phyloP scores from a whole-genome alignment of 2,797 vertebrate genomes.

The Scarus forsteni region DNA sequence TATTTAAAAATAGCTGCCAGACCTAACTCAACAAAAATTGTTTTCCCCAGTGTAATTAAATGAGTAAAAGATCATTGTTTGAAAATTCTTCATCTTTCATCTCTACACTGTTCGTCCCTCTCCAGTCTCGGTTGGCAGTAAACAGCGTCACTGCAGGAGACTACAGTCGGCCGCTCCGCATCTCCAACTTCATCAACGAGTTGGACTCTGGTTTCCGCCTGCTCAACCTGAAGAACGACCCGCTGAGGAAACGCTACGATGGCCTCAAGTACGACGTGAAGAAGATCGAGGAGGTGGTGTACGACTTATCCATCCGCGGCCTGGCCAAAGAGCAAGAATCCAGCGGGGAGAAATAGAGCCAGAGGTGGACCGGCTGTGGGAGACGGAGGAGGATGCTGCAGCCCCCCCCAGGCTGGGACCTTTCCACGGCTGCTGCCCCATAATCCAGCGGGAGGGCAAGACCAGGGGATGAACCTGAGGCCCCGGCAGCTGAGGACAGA shows the following conservation, averaged over 20 bases:
- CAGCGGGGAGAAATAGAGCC: conserved; percentile 58
- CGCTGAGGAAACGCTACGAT: conserved; percentile 96
- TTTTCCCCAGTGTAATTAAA: too few species aligned
- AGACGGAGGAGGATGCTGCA: conserved; percentile 35
- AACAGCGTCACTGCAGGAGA: conserved; percentile 98
- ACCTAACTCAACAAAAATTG: too few species aligned
- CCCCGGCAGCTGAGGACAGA: conserved; percentile 60
- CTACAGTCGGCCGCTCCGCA: conserved; percentile 93
- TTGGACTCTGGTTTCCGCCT: conserved; percentile 97
- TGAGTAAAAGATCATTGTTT: too few species aligned
- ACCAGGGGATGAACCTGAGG: conserved; percentile 56
- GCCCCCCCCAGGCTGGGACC: conserved; percentile 40
- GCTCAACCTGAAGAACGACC: conserved; percentile 98
- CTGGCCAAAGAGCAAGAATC: conserved; percentile 88
- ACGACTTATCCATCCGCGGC: conserved; percentile 96
- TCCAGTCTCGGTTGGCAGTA: conserved; percentile 92
- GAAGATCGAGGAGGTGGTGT: conserved; percentile 99
- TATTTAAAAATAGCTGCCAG: too few species aligned
- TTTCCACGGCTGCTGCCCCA: conserved; percentile 56
- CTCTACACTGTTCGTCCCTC: neutral
- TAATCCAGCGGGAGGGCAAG: conserved; percentile 41
- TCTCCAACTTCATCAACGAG: conserved; percentile 97
- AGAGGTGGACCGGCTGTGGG: conserved; percentile 31
- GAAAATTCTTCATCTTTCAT: too few species aligned
- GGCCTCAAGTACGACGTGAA: conserved; percentile 98